These are phyloP conservation scores for Globia sparganii DNA, from an alignment of 2,888 invertebrate species.

Conservation along the genomic window DNA sequence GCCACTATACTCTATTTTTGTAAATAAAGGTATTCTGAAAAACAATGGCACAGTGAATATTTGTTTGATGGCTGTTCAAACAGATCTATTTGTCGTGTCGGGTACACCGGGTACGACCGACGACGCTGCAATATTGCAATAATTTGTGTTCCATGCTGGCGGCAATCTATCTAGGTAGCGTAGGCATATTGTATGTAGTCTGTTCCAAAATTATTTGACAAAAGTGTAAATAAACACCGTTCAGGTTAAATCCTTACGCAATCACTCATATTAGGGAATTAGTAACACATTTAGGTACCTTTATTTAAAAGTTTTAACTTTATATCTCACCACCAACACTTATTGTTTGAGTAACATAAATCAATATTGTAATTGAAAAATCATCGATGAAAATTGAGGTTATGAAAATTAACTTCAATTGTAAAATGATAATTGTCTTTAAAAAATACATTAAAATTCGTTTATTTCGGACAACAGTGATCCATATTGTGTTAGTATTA, in stretches of 20 bases:
- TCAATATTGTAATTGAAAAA: not conserved
- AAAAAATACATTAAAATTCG: not conserved
- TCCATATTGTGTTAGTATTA: not conserved
- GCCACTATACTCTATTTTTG: not conserved
- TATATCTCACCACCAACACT: not conserved
- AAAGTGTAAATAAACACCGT: not conserved
- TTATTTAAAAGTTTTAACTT: too few relatives aligned
- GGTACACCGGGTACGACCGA: constrained; percentile 19
- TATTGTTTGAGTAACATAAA: not conserved
- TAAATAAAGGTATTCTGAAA: constrained; percentile 29
- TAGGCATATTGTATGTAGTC: not conserved
- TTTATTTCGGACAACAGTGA: not conserved
- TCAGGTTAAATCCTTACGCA: not conserved
- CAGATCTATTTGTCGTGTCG: constrained; percentile 50
- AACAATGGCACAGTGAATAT: constrained; percentile 22
- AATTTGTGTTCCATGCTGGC: constrained; percentile 67
- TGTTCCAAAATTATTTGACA: not conserved
- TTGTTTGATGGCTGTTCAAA: constrained; percentile 46
- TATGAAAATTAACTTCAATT: not conserved
- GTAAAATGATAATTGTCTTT: not conserved
- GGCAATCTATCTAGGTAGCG: constrained; percentile 23
- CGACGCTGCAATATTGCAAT: constrained; percentile 72
- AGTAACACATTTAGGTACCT: too few relatives aligned
- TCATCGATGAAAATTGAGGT: not conserved
- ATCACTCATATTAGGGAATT: not conserved